phyloP scores from a whole-genome alignment of 2,888 invertebrate species.

The Adelphocoris suturalis region DNA sequence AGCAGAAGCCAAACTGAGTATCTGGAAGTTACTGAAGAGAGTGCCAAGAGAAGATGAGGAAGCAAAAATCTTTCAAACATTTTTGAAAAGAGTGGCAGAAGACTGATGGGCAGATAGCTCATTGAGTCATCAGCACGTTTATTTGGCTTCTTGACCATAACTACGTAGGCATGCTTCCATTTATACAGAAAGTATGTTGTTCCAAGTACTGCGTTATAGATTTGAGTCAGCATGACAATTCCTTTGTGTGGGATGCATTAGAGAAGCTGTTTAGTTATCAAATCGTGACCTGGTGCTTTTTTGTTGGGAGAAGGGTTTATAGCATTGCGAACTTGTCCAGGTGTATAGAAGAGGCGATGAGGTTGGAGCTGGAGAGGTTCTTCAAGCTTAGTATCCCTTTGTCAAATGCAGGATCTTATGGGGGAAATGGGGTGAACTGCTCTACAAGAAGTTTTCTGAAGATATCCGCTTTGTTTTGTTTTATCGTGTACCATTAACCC shows the following conservation, averaged over 20 bases:
- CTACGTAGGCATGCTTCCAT: not conserved
- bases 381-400: no score
- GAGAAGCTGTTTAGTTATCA: not conserved
- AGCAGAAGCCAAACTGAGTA: not conserved
- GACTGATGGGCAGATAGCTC: not conserved
- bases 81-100: not conserved
- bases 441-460: no score
- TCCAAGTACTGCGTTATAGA: not conserved
- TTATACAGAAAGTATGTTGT: not conserved
- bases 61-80: not conserved
- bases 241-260: not conserved
- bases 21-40: not conserved
- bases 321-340: slow-evolving; percentile 10
- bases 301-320: not conserved
- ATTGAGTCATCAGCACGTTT: not conserved
- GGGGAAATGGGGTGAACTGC: no score
- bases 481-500: no score
- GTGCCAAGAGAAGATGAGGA: not conserved
- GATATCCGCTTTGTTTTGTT: no score
- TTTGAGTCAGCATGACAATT: not conserved
- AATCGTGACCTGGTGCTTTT: not conserved
- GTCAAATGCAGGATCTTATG: no score
- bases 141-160: slow-evolving; percentile 13
- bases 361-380: no score
- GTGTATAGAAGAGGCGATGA: not conserved